Base-by-base conservation (phyloP, 1,140 invertebrate genomes). In the Drosophila repleta region DNA sequence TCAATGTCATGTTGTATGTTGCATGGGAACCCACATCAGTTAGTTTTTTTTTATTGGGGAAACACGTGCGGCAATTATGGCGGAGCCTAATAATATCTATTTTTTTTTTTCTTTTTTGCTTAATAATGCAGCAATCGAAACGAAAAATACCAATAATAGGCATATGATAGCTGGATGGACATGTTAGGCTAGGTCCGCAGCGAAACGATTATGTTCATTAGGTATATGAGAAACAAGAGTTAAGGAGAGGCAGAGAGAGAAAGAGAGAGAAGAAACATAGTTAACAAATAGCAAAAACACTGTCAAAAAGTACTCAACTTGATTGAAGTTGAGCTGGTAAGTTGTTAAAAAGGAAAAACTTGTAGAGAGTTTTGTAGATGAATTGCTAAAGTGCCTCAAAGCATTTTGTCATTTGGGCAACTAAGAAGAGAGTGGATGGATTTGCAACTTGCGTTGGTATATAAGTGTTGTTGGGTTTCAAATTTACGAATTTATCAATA, bases 1-100 rank as follows among this genome's bases (percentile, higher is more conserved):
- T 85, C 82, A 87, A 78, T 85, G 82, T 85, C 82, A 76, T 85
- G 64, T 85, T 63, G 77, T 53, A 46, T 46, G 43, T 46, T 18
- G 43, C 43, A 46, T 17, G 81, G 62, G 80, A 71, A 77, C 80
- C 76, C 67, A 76, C 76, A 81, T 79, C 66, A 57, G 43, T 56
- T 17, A 29, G 8, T 45, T 41, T 56, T 58, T 43, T 41, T 43
- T 17, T 35, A 35, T 35, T 43, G 39, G 39, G 15, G 32, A 49
- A 69, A 87, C 81, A 84, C 82, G 82, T 84, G 81, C 77, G 77
- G 77, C 65, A 81, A 79, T 79, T 78, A 78, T 66, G 46, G 20
- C 49, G 45, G 20, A 39, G 79, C 63, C 72, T 64, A 84, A 84
- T 74, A 73, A 79, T 73, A 66, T 26, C 6, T 26, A 5, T 26